These are phyloP conservation scores for Apostichopus leukothele DNA, from an alignment of 53 echinoderm and acorn worm genomes.

Conservation along the genomic window DNA sequence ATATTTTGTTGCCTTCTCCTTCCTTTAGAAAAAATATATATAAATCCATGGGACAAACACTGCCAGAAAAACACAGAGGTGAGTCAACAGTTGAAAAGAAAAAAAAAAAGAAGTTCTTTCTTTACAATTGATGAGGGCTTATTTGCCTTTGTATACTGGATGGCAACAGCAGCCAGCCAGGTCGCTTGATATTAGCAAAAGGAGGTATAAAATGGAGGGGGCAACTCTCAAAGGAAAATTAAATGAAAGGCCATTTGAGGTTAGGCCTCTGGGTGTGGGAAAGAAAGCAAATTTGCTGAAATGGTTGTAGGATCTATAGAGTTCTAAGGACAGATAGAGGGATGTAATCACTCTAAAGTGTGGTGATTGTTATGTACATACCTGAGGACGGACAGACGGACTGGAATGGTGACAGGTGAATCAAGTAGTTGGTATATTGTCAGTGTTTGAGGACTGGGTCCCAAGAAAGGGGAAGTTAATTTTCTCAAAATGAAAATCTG, in stretches of 20 bases:
- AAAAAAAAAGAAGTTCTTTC: not conserved
- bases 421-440: no score
- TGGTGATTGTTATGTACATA: no score
- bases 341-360: no score
- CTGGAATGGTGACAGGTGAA: no score
- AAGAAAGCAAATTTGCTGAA: conserved; percentile 17
- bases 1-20: not conserved
- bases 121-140: conserved; percentile 18
- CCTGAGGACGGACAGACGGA: no score
- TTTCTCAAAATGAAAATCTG: no score
- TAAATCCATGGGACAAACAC: no score
- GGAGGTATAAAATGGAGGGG: not conserved
- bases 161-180: not conserved
- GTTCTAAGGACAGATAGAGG: no score
- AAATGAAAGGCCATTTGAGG: conserved; percentile 31
- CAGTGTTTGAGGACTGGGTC: no score
- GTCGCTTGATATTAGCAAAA: not conserved
- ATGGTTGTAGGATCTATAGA: not conserved
- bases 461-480: no score
- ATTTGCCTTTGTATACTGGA: conserved; percentile 3
- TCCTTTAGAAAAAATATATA: no score
- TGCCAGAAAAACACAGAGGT: conserved; percentile 2
- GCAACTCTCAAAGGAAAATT: not conserved
- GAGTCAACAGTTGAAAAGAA: conserved; percentile 2
- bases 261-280: conserved; percentile 6